Evolutionary conservation across 2,797 vertebrate species (phyloP).

Genomic region (Gallinago solitaria): DNA sequence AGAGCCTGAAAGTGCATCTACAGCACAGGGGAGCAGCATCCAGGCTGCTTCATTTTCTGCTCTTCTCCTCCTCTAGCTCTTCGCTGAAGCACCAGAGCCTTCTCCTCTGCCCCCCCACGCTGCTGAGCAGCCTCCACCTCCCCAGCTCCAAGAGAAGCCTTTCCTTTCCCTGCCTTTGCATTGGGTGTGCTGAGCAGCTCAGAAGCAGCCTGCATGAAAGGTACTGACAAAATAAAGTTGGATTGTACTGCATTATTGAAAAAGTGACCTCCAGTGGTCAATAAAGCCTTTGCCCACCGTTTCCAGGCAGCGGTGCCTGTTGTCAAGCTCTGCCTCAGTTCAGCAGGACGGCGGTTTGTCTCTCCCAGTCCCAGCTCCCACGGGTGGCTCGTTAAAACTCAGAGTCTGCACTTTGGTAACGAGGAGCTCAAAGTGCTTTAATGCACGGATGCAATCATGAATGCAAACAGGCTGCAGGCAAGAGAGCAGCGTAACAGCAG

Average conservation of each 20-base stretch:
- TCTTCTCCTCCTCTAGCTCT: neutral
- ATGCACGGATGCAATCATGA: conserved; percentile 27
- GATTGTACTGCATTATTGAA: conserved; percentile 78
- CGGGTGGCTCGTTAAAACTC: conserved; percentile 39
- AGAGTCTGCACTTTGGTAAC: conserved; percentile 41
- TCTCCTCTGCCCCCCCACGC: neutral
- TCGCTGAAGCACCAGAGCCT: neutral
- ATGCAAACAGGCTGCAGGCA: conserved; percentile 46
- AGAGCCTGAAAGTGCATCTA: neutral
- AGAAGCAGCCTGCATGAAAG: conserved; percentile 67
- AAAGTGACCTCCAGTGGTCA: conserved; percentile 79
- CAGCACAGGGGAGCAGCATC: neutral
- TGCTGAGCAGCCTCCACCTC: conserved; percentile 24
- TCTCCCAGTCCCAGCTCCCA: conserved; percentile 25
- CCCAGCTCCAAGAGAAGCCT: neutral
- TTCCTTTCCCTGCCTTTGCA: neutral
- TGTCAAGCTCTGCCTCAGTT: conserved; percentile 46
- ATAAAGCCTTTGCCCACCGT: conserved; percentile 74
- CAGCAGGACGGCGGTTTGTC: neutral
- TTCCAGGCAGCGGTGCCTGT: conserved; percentile 68
- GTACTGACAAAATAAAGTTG: conserved; percentile 77
- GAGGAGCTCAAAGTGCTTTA: conserved; percentile 49
- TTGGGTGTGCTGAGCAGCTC: neutral
- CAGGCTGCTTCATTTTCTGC: neutral
- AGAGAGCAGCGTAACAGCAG: neutral